phyloP scores from a whole-genome alignment of 2,888 invertebrate species.

The Melieria crassipennis region DNA sequence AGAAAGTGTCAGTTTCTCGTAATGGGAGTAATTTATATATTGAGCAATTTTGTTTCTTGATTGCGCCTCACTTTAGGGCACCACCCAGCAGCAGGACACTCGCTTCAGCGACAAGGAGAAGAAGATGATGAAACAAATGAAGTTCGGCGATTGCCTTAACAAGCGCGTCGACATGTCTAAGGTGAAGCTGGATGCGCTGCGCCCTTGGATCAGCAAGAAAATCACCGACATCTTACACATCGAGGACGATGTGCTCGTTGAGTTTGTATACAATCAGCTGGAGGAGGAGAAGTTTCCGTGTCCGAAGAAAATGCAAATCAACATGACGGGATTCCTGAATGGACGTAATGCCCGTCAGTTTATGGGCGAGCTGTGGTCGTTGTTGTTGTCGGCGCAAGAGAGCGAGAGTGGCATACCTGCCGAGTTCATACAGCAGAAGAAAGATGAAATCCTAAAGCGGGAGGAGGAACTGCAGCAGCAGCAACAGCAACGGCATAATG shows the following conservation, averaged over 20 bases:
- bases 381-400: conserved; percentile 94
- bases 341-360: conserved; percentile 97
- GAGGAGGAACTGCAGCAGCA: conserved; percentile 65
- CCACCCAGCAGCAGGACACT: conserved; percentile 98
- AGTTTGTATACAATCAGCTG: conserved; percentile 98
- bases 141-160: conserved; percentile 92
- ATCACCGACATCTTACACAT: conserved; percentile 95
- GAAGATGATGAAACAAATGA: conserved; percentile 98
- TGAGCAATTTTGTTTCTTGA: conserved; percentile 8
- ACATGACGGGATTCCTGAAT: conserved; percentile 98
- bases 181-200: conserved; percentile 96
- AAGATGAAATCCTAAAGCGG: conserved; percentile 93
- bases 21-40: too few relatives aligned
- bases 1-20: too few relatives aligned
- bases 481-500: conserved; percentile 50
- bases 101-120: conserved; percentile 99
- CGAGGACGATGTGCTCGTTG: conserved; percentile 98
- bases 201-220: conserved; percentile 98
- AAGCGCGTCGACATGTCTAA: conserved; percentile 98
- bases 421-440: conserved; percentile 93
- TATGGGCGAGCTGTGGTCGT: conserved; percentile 97
- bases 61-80: conserved; percentile 75
- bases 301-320: conserved; percentile 99
- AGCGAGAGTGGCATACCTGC: conserved; percentile 96
- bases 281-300: conserved; percentile 94